phyloP scores from a whole-genome alignment of 2,113 vertebrate genomes.

The Pelmatolapia mariae region DNA sequence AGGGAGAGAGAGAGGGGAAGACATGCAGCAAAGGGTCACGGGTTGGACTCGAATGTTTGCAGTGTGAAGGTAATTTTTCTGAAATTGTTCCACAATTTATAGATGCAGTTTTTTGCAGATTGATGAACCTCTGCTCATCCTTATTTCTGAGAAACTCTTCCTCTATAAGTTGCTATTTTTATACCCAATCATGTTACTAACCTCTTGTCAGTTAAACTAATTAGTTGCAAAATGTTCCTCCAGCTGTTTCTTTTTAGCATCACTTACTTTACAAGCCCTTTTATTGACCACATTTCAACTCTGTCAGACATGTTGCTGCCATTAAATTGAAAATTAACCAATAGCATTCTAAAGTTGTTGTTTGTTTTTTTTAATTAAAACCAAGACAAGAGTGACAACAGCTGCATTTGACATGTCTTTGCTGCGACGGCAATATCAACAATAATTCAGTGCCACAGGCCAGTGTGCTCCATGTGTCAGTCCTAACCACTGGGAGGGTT shows the following conservation, averaged over 20 bases:
- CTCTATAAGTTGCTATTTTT: not conserved
- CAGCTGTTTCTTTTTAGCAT: not conserved
- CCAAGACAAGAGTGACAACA: not conserved
- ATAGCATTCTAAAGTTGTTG: rapidly evolving
- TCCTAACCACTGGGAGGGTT: not conserved
- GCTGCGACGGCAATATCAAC: not conserved
- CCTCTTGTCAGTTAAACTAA: not conserved
- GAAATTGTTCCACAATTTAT: not conserved
- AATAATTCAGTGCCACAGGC: not conserved
- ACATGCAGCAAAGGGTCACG: not conserved
- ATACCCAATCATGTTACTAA: not conserved
- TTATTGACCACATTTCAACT: not conserved
- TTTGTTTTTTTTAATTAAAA: rapidly evolving
- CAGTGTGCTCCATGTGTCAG: not conserved
- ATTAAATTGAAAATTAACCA: not conserved
- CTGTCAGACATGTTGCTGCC: not conserved
- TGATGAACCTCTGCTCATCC: not conserved
- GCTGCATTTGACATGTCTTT: not conserved
- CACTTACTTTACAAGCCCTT: not conserved
- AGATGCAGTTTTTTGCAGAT: not conserved
- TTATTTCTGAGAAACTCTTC: not conserved
- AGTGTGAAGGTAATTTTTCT: not conserved
- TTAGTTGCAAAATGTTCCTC: not conserved
- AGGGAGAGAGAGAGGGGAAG: not conserved
- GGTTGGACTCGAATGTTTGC: not conserved